Base-by-base conservation (phyloP, 2,888 invertebrate species). In the Hirtodrosophila cameraria region DNA sequence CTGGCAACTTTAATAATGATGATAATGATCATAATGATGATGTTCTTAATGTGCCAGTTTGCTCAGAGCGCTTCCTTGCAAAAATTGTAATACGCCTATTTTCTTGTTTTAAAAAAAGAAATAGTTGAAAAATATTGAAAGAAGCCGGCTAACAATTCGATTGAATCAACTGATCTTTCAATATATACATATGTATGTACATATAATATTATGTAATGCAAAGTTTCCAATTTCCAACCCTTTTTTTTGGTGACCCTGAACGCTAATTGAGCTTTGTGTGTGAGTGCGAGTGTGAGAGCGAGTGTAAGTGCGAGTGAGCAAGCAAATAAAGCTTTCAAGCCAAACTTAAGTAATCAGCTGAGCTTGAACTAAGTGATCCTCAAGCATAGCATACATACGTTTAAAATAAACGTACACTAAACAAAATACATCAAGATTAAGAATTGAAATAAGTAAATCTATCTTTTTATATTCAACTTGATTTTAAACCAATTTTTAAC, bases 311-410 rank as follows among this genome's bases (percentile, higher is more conserved):
- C 18, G 38, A 50, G 39, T 25, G 27, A 38, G 36, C 5, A 6
- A 25, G 39, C 39, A 54, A 11, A 8, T 30, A 30, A 48, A 52
- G 68, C 70, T 70, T 68, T 61, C 36, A 50, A 27, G 72, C 46
- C 27, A 52, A 57, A 35, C 49, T 57, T 28, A 41, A 74, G 57
- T 42, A 58, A 71, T 71, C 71, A 75, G 75, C 71, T 71, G 75
- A 70, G 70, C 49, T 74, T 74, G 74, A 70, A 68, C 69, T 50
- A 50, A 58, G 50, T 74, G 70, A 69, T 75, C 75, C 75, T 64
- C 58, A 48, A 48, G 31, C 69, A 63, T 41, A 53, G 46, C 20
- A 25, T 25, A 41, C 20, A 33, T 2, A 42, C 35, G 13, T 9
- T 39, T 13, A 31, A 41, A 4, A 36, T 20, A n/a, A 6, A 55